Conservation (phyloP, 2,113 vertebrate genomes). For the Callocephalon fimbriatum region DNA sequence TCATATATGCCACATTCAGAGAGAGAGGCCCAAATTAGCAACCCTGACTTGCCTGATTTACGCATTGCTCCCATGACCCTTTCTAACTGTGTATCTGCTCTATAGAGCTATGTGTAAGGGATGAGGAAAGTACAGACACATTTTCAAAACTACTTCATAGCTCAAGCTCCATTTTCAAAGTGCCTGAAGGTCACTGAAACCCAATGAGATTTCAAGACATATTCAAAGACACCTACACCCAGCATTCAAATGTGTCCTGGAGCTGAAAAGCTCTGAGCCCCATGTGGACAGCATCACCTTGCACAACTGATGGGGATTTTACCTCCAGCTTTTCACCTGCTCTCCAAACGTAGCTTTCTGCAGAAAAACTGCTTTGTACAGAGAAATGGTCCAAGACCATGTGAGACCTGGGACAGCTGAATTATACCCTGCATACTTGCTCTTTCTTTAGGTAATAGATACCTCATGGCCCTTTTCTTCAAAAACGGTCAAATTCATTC, state of each 20-base stretch:
- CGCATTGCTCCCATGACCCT: neutral
- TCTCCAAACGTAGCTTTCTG: neutral
- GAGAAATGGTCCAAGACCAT: neutral
- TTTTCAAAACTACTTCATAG: neutral
- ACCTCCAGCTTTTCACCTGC: neutral
- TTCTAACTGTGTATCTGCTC: neutral
- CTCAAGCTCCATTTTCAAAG: neutral
- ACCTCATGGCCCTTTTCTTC: neutral
- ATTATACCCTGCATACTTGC: neutral
- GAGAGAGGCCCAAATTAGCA: neutral
- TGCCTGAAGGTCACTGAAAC: neutral
- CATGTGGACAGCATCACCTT: accelerated
- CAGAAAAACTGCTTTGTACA: neutral
- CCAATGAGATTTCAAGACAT: neutral
- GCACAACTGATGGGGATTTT: neutral
- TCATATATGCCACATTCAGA: neutral
- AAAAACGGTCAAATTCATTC: neutral
- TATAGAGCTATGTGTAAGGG: neutral
- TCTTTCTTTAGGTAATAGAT: neutral
- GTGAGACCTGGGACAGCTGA: neutral
- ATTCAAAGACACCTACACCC: neutral
- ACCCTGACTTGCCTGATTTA: neutral
- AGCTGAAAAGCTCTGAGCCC: neutral
- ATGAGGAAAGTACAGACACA: neutral
- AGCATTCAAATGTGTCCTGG: neutral